These are phyloP conservation scores for Podabrus alpinus DNA, from an alignment of 2,888 invertebrate species.

Conservation along the genomic window DNA sequence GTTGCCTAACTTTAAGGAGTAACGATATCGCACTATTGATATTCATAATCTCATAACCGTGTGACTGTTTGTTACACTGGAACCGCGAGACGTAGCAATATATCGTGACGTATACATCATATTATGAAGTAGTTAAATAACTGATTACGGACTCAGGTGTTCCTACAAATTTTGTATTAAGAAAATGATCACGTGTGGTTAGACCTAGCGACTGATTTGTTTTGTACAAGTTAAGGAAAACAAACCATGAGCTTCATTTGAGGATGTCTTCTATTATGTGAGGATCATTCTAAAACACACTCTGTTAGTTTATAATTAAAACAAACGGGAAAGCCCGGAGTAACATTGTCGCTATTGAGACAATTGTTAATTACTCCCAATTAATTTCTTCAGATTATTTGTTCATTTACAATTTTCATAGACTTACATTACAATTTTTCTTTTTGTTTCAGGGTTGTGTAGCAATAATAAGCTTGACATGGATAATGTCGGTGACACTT, in stretches of 20 bases:
- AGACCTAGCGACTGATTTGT: neutral
- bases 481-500: slow-evolving; percentile 82
- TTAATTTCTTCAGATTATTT: neutral
- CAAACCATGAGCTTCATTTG: neutral
- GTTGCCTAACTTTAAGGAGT: too few species aligned
- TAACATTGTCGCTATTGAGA: neutral
- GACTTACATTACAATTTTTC: neutral
- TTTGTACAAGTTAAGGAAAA: neutral
- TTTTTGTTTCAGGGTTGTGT: slow-evolving; percentile 75
- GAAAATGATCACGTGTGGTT: neutral
- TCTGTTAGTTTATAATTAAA: neutral
- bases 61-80: too few species aligned
- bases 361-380: neutral
- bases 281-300: neutral
- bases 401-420: neutral
- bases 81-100: too few species aligned
- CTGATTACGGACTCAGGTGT: neutral
- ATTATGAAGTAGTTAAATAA: neutral
- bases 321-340: neutral
- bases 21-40: too few species aligned
- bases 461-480: slow-evolving; percentile 80
- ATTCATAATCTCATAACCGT: too few species aligned
- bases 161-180: neutral
- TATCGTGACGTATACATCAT: too few species aligned
- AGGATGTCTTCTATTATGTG: neutral